phyloP scores from a whole-genome alignment of 2,113 vertebrate species.

The Elanus axillaris region DNA sequence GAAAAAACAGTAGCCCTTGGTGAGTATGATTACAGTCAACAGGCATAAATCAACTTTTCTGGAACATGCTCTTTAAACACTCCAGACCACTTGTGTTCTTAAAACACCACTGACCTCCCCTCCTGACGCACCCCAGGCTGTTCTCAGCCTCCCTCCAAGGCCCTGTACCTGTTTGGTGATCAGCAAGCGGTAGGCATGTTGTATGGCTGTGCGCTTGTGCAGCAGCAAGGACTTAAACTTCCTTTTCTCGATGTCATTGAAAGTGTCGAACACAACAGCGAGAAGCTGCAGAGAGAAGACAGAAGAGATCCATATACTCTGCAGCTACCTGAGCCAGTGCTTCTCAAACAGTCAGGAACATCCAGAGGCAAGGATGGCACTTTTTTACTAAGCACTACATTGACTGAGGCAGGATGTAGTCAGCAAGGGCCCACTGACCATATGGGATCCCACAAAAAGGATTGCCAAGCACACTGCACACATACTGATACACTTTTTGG shows the following conservation, averaged over 20 bases:
- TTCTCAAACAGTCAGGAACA: not conserved
- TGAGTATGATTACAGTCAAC: not conserved
- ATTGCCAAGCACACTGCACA: not conserved
- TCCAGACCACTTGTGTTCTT: not conserved
- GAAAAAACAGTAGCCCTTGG: not conserved
- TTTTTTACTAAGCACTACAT: not conserved
- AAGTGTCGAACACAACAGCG: slow-evolving; percentile 96
- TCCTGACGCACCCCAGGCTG: not conserved
- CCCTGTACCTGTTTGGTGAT: slow-evolving; percentile 83
- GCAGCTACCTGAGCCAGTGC: not conserved
- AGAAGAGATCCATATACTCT: not conserved
- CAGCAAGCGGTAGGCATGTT: slow-evolving; percentile 88
- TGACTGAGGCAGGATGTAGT: rapidly evolving
- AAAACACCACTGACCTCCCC: not conserved
- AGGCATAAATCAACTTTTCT: not conserved
- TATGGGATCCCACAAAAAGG: not conserved
- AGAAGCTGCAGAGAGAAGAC: slow-evolving; percentile 77
- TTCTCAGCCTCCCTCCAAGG: not conserved
- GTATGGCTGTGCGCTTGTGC: slow-evolving; percentile 90
- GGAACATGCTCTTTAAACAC: not conserved
- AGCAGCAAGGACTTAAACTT: slow-evolving; percentile 96
- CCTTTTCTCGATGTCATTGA: slow-evolving; percentile 95
- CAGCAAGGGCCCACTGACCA: rapidly evolving
- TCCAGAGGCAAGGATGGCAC: not conserved
- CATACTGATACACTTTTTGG: not conserved